Conservation (phyloP, 1,140 invertebrate genomes). For the Apis dorsata region DNA sequence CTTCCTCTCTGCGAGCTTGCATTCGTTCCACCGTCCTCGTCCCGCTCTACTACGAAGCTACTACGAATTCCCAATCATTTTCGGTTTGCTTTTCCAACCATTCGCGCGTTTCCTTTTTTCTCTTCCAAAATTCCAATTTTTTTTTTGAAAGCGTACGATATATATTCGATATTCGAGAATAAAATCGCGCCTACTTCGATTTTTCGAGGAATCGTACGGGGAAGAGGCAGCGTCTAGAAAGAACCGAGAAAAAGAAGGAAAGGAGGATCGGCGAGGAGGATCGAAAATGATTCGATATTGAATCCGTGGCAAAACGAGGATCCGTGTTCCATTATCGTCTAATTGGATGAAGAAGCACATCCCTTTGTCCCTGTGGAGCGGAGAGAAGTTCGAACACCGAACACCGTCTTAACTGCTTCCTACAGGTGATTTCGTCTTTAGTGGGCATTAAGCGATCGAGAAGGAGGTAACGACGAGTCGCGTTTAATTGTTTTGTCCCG, state of each 20-base stretch:
- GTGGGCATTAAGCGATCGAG: constrained; percentile 53
- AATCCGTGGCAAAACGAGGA: constrained; percentile 63
- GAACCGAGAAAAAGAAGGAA: not conserved
- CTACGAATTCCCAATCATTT: not conserved
- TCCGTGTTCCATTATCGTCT: constrained; percentile 70
- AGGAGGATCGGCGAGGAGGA: constrained; percentile 24
- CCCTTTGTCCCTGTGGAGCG: constrained; percentile 63
- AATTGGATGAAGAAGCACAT: constrained; percentile 76
- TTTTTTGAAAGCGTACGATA: too few species aligned
- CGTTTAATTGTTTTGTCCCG: constrained; percentile 75
- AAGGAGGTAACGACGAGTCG: constrained; percentile 57
- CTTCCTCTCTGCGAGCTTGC: not conserved
- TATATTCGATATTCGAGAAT: too few species aligned
- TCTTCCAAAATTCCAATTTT: not conserved
- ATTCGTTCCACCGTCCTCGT: not conserved
- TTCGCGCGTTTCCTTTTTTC: not conserved
- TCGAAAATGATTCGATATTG: constrained; percentile 50
- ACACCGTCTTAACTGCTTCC: constrained; percentile 48
- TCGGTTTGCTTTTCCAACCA: not conserved
- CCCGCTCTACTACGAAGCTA: not conserved
- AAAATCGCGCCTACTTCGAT: not conserved
- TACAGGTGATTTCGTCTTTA: constrained; percentile 35
- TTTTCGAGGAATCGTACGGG: not conserved
- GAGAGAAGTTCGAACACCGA: constrained; percentile 43
- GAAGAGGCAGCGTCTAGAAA: not conserved